Evolutionary conservation across 2,797 vertebrate species (phyloP).

Genomic region (Pterois miles): DNA sequence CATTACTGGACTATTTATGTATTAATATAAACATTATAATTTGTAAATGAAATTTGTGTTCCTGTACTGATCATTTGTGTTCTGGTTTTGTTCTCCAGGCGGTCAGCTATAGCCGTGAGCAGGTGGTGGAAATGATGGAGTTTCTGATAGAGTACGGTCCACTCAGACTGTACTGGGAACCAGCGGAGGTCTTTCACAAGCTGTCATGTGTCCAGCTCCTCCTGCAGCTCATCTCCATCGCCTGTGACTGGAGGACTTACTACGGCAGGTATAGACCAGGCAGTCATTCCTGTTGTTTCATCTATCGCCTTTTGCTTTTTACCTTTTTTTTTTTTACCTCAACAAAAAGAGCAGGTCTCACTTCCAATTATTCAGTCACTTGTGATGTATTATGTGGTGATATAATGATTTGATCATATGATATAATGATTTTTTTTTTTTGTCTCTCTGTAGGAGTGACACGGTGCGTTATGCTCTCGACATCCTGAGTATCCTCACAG

Average conservation of each 20-base stretch:
- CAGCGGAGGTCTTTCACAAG: slow-evolving; percentile 97
- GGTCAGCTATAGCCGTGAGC: slow-evolving; percentile 95
- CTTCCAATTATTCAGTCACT: not conserved
- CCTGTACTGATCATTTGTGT: slow-evolving; percentile 1
- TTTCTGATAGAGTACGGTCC: slow-evolving; percentile 97
- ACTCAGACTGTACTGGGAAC: slow-evolving; percentile 96
- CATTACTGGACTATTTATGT: not conserved
- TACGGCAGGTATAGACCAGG: slow-evolving; percentile 91
- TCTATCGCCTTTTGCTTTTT: not conserved
- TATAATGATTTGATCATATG: not conserved
- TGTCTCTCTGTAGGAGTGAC: slow-evolving; percentile 87
- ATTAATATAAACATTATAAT: not conserved
- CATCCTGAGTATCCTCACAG: slow-evolving; percentile 96
- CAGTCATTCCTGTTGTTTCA: not conserved
- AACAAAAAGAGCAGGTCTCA: not conserved
- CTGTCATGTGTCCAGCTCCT: slow-evolving; percentile 97
- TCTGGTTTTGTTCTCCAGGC: slow-evolving; percentile 80
- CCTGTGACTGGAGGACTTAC: slow-evolving; percentile 99
- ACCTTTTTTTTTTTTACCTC: not conserved
- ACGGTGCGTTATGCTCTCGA: slow-evolving; percentile 98
- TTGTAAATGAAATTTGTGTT: not conserved
- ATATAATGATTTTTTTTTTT: slow-evolving; percentile 26
- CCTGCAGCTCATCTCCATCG: slow-evolving; percentile 97
- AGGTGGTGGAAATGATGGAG: slow-evolving; percentile 99
- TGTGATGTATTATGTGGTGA: not conserved